A percentile compares a stretch with the other conserved stretches of the same genome.
phyloP scores from a whole-genome alignment of 2,113 vertebrate genomes.

The Oreochromis niloticus region DNA sequence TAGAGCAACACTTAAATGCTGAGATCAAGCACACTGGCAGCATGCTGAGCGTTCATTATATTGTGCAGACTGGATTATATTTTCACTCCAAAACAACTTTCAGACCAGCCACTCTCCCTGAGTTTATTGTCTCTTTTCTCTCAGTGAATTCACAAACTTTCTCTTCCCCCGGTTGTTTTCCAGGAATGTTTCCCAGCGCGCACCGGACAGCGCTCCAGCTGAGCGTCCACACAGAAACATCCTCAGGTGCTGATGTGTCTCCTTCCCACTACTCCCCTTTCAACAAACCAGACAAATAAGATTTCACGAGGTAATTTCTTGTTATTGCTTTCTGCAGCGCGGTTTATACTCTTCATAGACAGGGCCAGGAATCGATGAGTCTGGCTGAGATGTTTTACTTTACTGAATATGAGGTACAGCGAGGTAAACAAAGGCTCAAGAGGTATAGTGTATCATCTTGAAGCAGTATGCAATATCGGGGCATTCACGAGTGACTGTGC shows the following conservation, averaged over 20 bases:
- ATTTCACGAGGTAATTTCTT: slow-evolving; percentile 21
- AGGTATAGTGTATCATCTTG: neutral
- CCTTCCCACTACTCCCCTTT: neutral
- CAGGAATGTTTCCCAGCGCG: neutral
- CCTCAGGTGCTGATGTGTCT: neutral
- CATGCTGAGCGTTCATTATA: neutral
- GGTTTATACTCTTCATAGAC: neutral
- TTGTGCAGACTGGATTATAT: neutral
- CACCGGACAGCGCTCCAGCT: neutral
- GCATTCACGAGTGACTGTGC: neutral
- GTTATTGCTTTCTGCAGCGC: neutral
- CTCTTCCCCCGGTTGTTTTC: neutral
- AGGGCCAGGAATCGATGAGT: neutral
- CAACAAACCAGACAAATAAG: neutral
- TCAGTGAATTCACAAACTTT: neutral
- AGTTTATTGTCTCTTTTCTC: neutral
- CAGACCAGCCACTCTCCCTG: neutral
- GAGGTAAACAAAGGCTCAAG: neutral
- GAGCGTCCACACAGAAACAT: neutral
- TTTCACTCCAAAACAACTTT: neutral
- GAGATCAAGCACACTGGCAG: neutral
- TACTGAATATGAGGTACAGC: neutral
- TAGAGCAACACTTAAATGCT: neutral
- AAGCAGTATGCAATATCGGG: neutral
- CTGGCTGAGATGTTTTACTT: neutral